phyloP scores from a whole-genome alignment of 2,113 vertebrate genomes.

The Polypterus senegalus region DNA sequence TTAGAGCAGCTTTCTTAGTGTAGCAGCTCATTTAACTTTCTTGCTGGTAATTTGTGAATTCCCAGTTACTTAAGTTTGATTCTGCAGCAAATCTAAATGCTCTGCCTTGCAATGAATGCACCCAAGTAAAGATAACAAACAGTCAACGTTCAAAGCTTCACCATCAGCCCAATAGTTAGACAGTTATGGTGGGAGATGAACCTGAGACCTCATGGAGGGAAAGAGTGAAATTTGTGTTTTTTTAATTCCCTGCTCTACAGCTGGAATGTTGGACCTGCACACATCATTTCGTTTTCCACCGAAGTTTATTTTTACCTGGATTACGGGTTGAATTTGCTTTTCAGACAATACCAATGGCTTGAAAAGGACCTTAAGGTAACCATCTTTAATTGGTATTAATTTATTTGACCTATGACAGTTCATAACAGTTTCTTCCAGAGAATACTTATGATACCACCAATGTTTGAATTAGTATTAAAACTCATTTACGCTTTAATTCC shows the following conservation, averaged over 20 bases:
- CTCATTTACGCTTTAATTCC: too few relatives aligned
- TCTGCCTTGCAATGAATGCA: too few relatives aligned
- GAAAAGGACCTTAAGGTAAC: constrained; percentile 63
- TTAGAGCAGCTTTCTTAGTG: too few relatives aligned
- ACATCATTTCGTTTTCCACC: constrained; percentile 74
- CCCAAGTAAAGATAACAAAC: not conserved
- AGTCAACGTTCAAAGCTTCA: not conserved
- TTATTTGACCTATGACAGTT: too few relatives aligned
- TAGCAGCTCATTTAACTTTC: too few relatives aligned
- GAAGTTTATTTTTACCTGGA: constrained; percentile 73
- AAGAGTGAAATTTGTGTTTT: not conserved
- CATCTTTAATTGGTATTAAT: not conserved
- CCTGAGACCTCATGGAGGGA: not conserved
- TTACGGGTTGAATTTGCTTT: constrained; percentile 56
- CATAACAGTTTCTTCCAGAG: too few relatives aligned
- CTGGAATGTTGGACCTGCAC: constrained; percentile 70
- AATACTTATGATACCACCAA: too few relatives aligned
- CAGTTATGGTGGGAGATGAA: not conserved
- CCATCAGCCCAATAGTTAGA: not conserved
- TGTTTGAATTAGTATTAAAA: too few relatives aligned
- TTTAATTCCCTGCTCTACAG: constrained; percentile 32
- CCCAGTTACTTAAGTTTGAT: too few relatives aligned
- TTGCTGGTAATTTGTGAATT: too few relatives aligned
- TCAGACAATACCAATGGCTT: constrained; percentile 66
- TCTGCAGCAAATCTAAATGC: too few relatives aligned